phyloP scores from a whole-genome alignment of 2,797 vertebrate species.

The Dallia pectoralis region DNA sequence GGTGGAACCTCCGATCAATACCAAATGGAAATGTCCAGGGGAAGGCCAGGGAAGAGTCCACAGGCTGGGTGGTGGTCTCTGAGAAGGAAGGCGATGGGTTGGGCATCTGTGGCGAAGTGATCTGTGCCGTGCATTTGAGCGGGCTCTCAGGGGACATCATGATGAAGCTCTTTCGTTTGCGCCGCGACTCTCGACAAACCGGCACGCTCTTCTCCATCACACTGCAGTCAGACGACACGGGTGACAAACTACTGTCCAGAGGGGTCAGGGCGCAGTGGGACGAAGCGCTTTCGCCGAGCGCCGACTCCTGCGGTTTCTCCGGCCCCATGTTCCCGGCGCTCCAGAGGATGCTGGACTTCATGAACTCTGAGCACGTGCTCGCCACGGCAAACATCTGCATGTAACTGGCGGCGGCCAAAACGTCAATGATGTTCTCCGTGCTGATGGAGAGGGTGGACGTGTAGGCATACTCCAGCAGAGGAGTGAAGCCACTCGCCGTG shows the following conservation, averaged over 20 bases:
- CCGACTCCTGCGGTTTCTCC: conserved; percentile 82
- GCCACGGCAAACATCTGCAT: conserved; percentile 95
- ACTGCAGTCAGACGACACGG: conserved; percentile 95
- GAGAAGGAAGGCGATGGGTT: conserved; percentile 90
- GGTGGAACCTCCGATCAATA: conserved; percentile 88
- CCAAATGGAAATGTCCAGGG: conserved; percentile 98
- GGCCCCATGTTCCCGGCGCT: conserved; percentile 73
- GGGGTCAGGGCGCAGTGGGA: conserved; percentile 87
- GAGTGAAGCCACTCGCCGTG: conserved; percentile 92
- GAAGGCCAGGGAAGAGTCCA: conserved; percentile 94
- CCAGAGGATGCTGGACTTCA: conserved; percentile 99
- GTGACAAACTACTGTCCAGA: conserved; percentile 90
- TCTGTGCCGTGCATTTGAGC: conserved; percentile 87
- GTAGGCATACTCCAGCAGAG: conserved; percentile 96
- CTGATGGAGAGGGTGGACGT: conserved; percentile 96
- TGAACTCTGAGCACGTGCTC: conserved; percentile 97
- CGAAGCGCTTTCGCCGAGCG: conserved; percentile 79
- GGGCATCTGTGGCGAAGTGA: conserved; percentile 86
- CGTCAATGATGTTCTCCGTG: conserved; percentile 98
- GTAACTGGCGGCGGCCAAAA: conserved; percentile 95
- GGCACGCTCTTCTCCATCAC: conserved; percentile 92
- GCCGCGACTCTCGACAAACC: conserved; percentile 87
- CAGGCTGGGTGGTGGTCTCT: conserved; percentile 84
- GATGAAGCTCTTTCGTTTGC: conserved; percentile 92
- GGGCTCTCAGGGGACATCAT: conserved; percentile 93